Evolutionary conservation across 2,797 vertebrate species (phyloP).

Genomic region (Melanotaenia boesemani): DNA sequence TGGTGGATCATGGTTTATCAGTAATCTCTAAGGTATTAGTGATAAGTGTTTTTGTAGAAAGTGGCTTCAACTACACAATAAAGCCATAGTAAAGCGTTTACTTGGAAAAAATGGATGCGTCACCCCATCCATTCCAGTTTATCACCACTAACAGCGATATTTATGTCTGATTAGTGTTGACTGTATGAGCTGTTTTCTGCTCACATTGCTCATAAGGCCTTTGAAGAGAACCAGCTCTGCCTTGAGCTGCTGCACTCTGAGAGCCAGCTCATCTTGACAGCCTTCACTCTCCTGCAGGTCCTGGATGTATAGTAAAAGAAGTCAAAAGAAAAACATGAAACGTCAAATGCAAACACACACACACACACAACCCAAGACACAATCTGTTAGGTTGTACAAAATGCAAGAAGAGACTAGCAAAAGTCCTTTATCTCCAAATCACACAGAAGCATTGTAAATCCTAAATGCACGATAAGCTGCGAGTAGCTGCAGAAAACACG

Average conservation of each 20-base stretch:
- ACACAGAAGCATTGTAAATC: constrained; percentile 10
- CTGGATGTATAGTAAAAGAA: constrained; percentile 66
- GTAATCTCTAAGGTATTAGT: neutral
- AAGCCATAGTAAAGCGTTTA: neutral
- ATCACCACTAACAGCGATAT: neutral
- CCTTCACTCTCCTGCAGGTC: constrained; percentile 96
- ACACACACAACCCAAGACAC: neutral
- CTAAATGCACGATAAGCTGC: constrained; percentile 16
- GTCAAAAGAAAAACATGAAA: constrained; percentile 16
- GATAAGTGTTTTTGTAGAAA: neutral
- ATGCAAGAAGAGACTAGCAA: neutral
- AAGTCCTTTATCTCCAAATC: constrained; percentile 14
- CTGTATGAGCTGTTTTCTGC: constrained; percentile 47
- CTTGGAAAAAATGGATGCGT: neutral
- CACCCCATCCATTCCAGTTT: neutral
- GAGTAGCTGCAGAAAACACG: constrained; percentile 13
- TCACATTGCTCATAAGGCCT: constrained; percentile 98
- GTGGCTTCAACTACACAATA: neutral
- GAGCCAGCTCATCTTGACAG: constrained; percentile 94
- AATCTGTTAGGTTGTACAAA: neutral
- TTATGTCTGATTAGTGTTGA: neutral
- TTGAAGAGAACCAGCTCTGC: constrained; percentile 97
- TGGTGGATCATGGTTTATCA: neutral
- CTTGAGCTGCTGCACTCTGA: constrained; percentile 95
- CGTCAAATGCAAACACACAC: constrained; percentile 3